Base-by-base conservation (phyloP, 1,140 invertebrate species). In the Cydia amplana region DNA sequence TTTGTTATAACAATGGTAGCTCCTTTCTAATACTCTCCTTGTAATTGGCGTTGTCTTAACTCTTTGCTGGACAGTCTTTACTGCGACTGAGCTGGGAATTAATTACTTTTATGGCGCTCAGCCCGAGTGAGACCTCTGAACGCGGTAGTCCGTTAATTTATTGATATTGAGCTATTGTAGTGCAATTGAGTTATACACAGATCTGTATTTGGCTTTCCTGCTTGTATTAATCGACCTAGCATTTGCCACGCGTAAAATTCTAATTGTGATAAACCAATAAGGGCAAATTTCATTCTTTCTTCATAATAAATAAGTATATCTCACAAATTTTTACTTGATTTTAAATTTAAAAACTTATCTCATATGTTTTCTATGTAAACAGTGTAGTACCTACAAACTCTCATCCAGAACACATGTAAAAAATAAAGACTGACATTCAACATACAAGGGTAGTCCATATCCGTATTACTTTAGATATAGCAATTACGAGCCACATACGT, bases 41-140 rank as follows among this genome's bases (percentile, higher is more conserved):
- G 55, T 60, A 60, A 60, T 60, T 23, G 55, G 55, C 55, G 20
- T 23, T 23, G 55, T 60, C 55, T 60, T 60, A 60, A 60, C 55
- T 60, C 55, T 60, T 60, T 23, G 55, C 20, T 7, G 20, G 7
- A 23, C 55, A 23, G 65, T 40, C 16, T 70, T 70, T 70, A 70
- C 32, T n/a, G 28, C 64, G 16, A 32, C 16, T 18, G 65, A 43
- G 14, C 23, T 10, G 7, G n/a, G 18, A 70, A 70, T 70, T 32
- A 70, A 70, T 70, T 36, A 70, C 28, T 70, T 70, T 70, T 70
- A 70, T 70, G 32, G 65, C 65, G 12, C 32, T 67, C 25, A 28
- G 65, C 18, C 18, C 32, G 28, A 70, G 32, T 70, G 65, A 70
- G 32, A 70, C 32, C 65, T 70, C 32, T 70, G 32, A 40, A 36